Conservation (phyloP, 2,113 vertebrate genomes). For the Oreochromis spilurus region DNA sequence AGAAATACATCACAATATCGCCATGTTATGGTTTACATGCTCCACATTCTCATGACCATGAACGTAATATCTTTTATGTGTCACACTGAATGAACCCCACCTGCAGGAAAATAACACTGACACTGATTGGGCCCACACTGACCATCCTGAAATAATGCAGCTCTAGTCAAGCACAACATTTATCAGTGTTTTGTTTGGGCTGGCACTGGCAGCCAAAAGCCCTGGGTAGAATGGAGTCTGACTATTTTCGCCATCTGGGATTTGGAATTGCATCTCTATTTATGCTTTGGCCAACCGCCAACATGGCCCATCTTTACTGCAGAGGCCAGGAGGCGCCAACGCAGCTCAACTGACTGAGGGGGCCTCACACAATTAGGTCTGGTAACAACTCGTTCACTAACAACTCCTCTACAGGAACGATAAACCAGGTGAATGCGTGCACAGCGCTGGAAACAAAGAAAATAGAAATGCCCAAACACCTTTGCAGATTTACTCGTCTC, state of each 20-base stretch:
- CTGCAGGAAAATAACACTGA: background rate
- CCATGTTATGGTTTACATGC: background rate
- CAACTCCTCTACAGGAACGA: background rate
- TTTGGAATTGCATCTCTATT: conserved; percentile 60
- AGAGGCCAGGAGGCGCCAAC: conserved; percentile 34
- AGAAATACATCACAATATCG: background rate
- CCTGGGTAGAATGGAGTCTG: conserved; percentile 6
- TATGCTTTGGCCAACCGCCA: conserved; percentile 54
- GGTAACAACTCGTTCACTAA: conserved; percentile 22
- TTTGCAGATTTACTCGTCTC: background rate
- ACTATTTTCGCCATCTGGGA: conserved; percentile 51
- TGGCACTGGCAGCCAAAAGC: conserved; percentile 16
- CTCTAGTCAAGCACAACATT: conserved; percentile 39
- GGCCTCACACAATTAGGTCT: conserved; percentile 33
- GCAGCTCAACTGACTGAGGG: conserved; percentile 19
- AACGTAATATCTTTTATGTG: background rate
- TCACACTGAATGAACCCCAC: background rate
- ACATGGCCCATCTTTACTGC: conserved; percentile 24
- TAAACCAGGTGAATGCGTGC: conserved; percentile 25
- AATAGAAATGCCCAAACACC: background rate
- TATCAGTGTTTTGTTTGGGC: conserved; percentile 21
- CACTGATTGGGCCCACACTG: conserved; percentile 18
- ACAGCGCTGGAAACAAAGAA: background rate
- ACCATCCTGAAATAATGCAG: conserved; percentile 27
- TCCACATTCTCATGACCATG: background rate